Conservation (phyloP, 2,888 invertebrate species). For the Anthophora plumipes region DNA sequence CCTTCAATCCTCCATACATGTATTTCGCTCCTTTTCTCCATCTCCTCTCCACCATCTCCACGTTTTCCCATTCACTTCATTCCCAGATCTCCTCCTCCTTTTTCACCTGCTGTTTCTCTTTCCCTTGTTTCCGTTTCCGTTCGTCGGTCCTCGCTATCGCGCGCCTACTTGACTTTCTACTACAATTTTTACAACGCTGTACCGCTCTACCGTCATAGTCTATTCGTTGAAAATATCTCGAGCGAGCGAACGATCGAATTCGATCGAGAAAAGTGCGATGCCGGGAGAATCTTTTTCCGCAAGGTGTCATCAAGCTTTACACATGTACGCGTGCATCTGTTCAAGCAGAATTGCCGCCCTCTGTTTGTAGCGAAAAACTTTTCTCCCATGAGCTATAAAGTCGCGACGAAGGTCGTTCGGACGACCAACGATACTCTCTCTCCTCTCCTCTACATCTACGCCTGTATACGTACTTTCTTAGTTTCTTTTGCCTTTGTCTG, state of each 20-base stretch:
- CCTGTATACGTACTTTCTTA: no score
- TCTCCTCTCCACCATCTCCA: background rate
- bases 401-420: no score
- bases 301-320: constrained; percentile 30
- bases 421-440: no score
- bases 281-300: constrained; percentile 32
- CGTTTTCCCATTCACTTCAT: background rate
- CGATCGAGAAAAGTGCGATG: constrained; percentile 29
- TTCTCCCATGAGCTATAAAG: no score
- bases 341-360: constrained; percentile 49
- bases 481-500: background rate
- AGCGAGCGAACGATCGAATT: no score
- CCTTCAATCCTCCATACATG: background rate
- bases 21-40: background rate
- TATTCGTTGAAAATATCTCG: no score
- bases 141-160: constrained; percentile 2
- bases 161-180: background rate
- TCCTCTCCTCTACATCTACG: no score
- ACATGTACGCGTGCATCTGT: constrained; percentile 37
- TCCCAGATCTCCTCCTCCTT: background rate
- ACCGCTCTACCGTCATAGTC: no score
- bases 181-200: no score
- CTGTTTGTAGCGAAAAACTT: background rate
- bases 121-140: background rate
- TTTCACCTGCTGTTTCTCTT: background rate